Percentiles rank a stretch among this genome's conserved stretches.
phyloP scores from a whole-genome alignment of 2,797 vertebrate genomes.

The Muraenolepis orangiensis region DNA sequence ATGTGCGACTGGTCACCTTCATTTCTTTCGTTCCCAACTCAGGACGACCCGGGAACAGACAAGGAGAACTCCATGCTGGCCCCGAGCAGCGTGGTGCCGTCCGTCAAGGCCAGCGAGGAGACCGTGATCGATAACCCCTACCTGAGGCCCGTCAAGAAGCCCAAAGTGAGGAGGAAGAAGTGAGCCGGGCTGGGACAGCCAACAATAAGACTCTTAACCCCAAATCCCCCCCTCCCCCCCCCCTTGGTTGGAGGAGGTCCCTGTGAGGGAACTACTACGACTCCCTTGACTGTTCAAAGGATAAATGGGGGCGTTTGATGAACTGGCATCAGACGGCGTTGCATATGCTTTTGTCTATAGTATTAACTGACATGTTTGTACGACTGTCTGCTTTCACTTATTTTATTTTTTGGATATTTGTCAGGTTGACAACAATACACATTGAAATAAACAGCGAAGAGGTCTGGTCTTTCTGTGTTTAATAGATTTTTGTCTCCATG shows the following conservation, averaged over 20 bases:
- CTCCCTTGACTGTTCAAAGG: neutral
- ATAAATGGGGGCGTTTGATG: neutral
- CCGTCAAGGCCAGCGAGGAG: conserved; percentile 84
- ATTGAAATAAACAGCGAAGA: neutral
- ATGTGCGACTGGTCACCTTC: neutral
- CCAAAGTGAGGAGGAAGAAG: conserved; percentile 98
- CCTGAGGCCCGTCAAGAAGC: conserved; percentile 93
- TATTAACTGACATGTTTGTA: neutral
- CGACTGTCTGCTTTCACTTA: neutral
- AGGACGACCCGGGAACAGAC: conserved; percentile 89
- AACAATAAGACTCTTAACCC: neutral
- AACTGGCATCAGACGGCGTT: neutral
- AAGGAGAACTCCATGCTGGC: conserved; percentile 93
- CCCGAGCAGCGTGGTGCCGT: conserved; percentile 76
- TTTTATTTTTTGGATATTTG: neutral
- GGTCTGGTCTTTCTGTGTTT: neutral
- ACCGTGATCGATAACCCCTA: conserved; percentile 95
- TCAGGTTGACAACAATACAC: neutral
- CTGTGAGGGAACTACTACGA: neutral
- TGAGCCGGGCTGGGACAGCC: conserved; percentile 57
- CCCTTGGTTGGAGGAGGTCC: too few species aligned
- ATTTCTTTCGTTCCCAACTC: conserved; percentile 18
- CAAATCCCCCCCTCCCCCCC: neutral
- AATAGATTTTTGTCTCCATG: neutral
- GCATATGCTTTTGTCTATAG: neutral